Conservation (phyloP, 2,797 vertebrate genomes). For the Enteromius viviparus region DNA sequence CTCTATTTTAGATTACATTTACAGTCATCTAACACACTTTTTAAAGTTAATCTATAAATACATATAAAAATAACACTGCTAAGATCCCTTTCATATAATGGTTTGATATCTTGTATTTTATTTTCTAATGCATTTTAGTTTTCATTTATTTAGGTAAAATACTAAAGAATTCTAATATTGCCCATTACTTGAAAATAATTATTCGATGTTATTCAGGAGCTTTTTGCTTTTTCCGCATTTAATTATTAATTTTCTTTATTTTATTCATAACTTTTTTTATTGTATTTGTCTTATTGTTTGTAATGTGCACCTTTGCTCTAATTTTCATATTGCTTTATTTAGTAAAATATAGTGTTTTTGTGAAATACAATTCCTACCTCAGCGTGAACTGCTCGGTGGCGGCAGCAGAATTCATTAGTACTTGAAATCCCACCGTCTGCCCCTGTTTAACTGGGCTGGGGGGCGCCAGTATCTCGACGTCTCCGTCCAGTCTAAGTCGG, state of each 20-base stretch:
- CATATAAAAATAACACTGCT: background rate
- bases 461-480: constrained; percentile 84
- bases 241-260: background rate
- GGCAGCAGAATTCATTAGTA: constrained; percentile 83
- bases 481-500: constrained; percentile 83
- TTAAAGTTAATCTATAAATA: background rate
- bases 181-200: background rate
- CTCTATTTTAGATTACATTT: background rate
- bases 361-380: constrained; percentile 77
- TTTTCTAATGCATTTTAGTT: background rate
- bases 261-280: background rate
- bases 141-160: background rate
- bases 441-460: constrained; percentile 88
- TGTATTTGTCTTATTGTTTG: background rate
- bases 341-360: background rate
- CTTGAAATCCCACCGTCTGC: constrained; percentile 84
- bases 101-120: background rate
- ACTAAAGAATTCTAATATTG: background rate
- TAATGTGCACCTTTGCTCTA: background rate
- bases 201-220: background rate
- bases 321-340: background rate
- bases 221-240: background rate
- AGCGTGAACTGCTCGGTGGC: constrained; percentile 87
- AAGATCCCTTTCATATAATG: background rate
- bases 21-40: background rate